Evolutionary conservation across 2,888 invertebrate species (phyloP).

Genomic region (Mamestra brassicae): DNA sequence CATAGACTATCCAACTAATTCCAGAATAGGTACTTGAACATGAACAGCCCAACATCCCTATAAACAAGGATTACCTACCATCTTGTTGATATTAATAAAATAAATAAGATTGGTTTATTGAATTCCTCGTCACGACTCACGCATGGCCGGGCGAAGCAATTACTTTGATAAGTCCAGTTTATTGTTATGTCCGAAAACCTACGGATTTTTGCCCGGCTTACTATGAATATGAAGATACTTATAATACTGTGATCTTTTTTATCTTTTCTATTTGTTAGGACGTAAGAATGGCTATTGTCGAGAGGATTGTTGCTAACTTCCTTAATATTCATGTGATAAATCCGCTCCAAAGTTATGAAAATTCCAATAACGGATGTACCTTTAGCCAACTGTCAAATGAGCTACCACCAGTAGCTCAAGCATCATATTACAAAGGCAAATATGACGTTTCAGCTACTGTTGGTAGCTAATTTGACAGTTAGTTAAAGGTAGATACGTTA

Average conservation of each 20-base stretch:
- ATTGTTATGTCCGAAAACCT: constrained; percentile 40
- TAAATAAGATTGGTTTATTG: constrained; percentile 54
- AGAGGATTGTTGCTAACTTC: background rate
- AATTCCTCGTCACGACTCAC: constrained; percentile 47
- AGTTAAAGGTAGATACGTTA: no score
- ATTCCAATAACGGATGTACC: no score
- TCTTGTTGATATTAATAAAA: constrained; percentile 46
- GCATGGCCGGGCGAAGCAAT: constrained; percentile 41
- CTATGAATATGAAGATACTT: constrained; percentile 38
- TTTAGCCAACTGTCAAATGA: no score
- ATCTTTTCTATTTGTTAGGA: constrained; percentile 23
- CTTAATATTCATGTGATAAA: background rate
- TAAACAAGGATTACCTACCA: constrained; percentile 34
- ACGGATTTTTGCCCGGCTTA: constrained; percentile 18
- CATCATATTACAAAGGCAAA: no score
- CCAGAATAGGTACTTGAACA: background rate
- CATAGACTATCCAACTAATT: background rate
- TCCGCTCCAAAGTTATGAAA: no score
- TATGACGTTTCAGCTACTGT: no score
- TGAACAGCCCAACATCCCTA: background rate
- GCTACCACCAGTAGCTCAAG: no score
- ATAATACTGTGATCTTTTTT: constrained; percentile 33
- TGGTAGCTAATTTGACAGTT: no score
- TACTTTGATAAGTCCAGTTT: constrained; percentile 40
- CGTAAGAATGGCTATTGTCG: constrained; percentile 1